Evolutionary conservation across 2,888 invertebrate genomes (phyloP), one percentile per base, ranked within the genome.

Genomic region (Gnatocerus cornutus): DNA sequence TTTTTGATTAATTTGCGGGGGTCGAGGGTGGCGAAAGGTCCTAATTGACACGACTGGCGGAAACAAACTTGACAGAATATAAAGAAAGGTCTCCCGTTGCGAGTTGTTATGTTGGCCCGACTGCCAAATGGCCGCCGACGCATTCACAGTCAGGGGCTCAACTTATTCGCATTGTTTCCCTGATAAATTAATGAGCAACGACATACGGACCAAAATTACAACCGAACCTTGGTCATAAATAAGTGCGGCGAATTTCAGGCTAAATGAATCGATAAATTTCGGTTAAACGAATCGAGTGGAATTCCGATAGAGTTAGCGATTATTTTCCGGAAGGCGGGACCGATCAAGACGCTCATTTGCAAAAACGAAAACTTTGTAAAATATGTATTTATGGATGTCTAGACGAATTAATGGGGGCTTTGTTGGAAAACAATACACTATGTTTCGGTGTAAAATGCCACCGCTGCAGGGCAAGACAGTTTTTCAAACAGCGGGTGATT

Each of bases 401-500:
- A 73, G 72, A 73, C 73, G 69, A 70, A 71, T 68, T 69, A 68
- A 69, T 70, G 58, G 66, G 9, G 58, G 48, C 37, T 45, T 68
- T 43, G 56, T 67, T 53, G 41, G 62, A 66, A 66, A 71, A 65
- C 67, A 74, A 69, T 72, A 62, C 69, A 62, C 67, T 63, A 30
- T 66, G 50, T 71, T 70, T 62, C 64, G 48, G 14, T 46, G 46
- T 66, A 67, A 59, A 63, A 46, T 69, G 71, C 71, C 69, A 72
- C 71, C 56, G 70, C 72, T 64, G 68, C 70, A 53, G 71, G 67
- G 46, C 58, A 52, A 37, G 46, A 67, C 68, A 73, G 69, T 76
- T 74, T 76, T 76, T 77, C 75, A 77, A 76, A 72, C 77, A 77
- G 77, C 77, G 72, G 77, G 77, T 72, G 76, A 77, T 74, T 77